Percentiles rank a stretch among this genome's conserved stretches.
Conservation (phyloP, 2,888 invertebrate species). For the Kuschelorhynchus macadamiae region DNA sequence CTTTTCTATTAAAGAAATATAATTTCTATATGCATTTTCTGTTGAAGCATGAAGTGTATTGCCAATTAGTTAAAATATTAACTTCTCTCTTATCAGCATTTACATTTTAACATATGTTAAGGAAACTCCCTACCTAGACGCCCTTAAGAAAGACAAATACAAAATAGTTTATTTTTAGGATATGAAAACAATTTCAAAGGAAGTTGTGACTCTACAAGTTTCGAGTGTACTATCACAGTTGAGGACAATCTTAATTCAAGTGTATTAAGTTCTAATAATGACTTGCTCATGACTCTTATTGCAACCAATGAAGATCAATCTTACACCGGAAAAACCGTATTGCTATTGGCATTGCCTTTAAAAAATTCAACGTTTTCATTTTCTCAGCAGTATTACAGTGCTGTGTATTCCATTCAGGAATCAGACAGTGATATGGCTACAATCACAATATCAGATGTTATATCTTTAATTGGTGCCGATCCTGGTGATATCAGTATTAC, state of each 20-base stretch:
- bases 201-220: conserved; percentile 25
- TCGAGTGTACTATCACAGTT: conserved; percentile 40
- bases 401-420: conserved; percentile 32
- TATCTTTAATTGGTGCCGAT: conserved; percentile 26
- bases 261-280: conserved; percentile 26
- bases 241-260: conserved; percentile 30
- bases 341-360: conserved; percentile 34
- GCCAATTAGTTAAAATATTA: too few species aligned
- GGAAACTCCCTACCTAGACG: too few species aligned
- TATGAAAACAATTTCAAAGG: conserved; percentile 37
- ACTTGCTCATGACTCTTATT: conserved; percentile 35
- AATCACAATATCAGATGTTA: conserved; percentile 20
- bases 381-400: conserved; percentile 30
- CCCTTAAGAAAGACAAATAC: too few species aligned
- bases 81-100: too few species aligned
- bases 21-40: too few species aligned
- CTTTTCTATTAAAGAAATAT: too few species aligned
- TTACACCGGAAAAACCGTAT: conserved; percentile 30
- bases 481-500: conserved; percentile 16
- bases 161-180: conserved; percentile 19
- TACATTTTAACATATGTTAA: too few species aligned
- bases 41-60: too few species aligned
- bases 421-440: conserved; percentile 19
- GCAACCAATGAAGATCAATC: conserved; percentile 27
- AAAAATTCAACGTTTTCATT: conserved; percentile 27